phyloP scores from a whole-genome alignment of 2,888 invertebrate genomes.

The Gisinianus flammeolus region DNA sequence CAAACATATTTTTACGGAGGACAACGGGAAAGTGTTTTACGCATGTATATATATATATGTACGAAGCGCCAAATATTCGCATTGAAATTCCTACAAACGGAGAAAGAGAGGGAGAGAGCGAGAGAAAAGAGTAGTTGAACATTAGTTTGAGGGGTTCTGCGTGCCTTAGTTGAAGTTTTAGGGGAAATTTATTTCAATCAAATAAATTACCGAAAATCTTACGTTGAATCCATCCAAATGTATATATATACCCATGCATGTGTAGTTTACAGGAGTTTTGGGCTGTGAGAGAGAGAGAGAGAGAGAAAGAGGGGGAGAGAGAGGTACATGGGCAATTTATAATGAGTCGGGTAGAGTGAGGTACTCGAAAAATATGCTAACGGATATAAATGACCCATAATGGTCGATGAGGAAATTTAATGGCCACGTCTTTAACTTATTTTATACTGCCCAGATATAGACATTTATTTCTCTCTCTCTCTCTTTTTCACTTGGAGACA shows the following conservation, averaged over 20 bases:
- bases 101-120: slow-evolving; percentile 38
- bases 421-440: not conserved
- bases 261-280: no score
- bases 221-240: not conserved
- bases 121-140: slow-evolving; percentile 13
- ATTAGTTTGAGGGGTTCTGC: not conserved
- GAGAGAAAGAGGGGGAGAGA: not conserved
- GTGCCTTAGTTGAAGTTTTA: not conserved
- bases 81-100: not conserved
- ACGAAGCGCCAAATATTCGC: no score
- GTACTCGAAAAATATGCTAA: slow-evolving; percentile 6
- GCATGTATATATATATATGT: no score
- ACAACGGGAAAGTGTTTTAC: no score
- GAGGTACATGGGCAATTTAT: not conserved
- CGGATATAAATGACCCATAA: not conserved
- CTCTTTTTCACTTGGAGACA: no score
- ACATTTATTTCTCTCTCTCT: no score
- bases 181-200: not conserved
- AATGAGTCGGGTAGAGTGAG: not conserved
- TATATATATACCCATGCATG: not conserved
- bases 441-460: not conserved
- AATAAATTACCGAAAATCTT: not conserved
- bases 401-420: not conserved
- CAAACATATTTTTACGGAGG: no score
- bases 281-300: no score